These are phyloP conservation scores for Drosophila kuntzei DNA, from an alignment of 2,888 invertebrate species.

Conservation along the genomic window DNA sequence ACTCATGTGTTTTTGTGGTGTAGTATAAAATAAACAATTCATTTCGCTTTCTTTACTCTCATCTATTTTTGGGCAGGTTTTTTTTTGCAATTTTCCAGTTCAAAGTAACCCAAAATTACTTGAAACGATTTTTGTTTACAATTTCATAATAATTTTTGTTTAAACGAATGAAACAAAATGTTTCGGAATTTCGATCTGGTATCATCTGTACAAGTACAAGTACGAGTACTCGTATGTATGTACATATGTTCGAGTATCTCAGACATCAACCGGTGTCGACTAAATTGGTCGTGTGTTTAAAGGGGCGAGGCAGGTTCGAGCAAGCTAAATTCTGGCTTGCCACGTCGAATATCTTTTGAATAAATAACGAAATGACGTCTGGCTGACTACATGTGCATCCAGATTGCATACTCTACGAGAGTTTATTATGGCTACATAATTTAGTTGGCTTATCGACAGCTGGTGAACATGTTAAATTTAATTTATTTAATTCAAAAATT, in stretches of 20 bases:
- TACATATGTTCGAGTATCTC: slow-evolving; percentile 6
- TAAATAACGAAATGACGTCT: slow-evolving; percentile 74
- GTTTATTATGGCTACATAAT: slow-evolving; percentile 1
- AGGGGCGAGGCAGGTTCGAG: too few relatives aligned
- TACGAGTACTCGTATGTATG: not conserved
- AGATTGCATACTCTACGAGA: slow-evolving; percentile 12
- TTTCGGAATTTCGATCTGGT: slow-evolving; percentile 16
- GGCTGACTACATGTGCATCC: slow-evolving; percentile 25
- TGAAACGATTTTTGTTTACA: slow-evolving; percentile 36
- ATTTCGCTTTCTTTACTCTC: slow-evolving; percentile 6
- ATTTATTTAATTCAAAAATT: not conserved
- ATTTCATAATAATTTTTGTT: slow-evolving; percentile 31
- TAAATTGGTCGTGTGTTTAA: not conserved
- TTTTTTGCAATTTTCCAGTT: slow-evolving; percentile 29
- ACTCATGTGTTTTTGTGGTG: slow-evolving; percentile 6
- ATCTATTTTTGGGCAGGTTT: slow-evolving; percentile 6
- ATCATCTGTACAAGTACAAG: slow-evolving; percentile 3
- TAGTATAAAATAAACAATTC: slow-evolving; percentile 4
- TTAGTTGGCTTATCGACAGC: slow-evolving; percentile 5
- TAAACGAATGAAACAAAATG: slow-evolving; percentile 16
- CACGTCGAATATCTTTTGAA: slow-evolving; percentile 61
- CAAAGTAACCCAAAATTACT: slow-evolving; percentile 36
- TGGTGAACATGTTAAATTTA: not conserved
- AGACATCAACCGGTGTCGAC: slow-evolving; percentile 7
- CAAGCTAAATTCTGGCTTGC: slow-evolving; percentile 6